phyloP scores from a whole-genome alignment of 2,888 invertebrate genomes.

The Alloplasta piceator region DNA sequence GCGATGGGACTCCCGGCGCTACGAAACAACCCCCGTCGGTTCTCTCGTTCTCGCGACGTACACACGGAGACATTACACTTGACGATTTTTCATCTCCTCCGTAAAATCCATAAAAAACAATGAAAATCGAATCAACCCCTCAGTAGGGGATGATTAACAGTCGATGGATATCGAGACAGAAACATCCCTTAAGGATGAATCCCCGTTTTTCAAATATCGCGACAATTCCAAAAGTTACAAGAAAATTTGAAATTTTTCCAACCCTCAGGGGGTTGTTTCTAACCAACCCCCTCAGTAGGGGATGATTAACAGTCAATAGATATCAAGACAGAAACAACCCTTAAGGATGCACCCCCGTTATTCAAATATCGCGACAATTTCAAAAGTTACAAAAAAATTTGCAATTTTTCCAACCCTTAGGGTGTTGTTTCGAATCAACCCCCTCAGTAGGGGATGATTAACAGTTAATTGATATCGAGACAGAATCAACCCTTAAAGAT shows the following conservation, averaged over 20 bases:
- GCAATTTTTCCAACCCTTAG: neutral
- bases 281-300: no score
- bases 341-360: neutral
- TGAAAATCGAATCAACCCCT: neutral
- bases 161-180: neutral
- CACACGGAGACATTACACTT: slow-evolving; percentile 62
- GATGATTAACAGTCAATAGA: neutral
- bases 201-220: neutral
- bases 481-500: no score
- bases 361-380: neutral
- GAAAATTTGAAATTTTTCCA: no score
- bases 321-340: no score
- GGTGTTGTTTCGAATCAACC: neutral
- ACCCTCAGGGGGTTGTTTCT: no score
- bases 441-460: neutral
- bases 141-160: neutral
- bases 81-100: slow-evolving; percentile 13
- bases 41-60: slow-evolving; percentile 18
- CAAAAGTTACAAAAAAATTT: neutral
- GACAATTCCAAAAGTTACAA: no score
- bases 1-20: slow-evolving; percentile 69
- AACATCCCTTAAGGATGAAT: no score
- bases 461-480: neutral
- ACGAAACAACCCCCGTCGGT: slow-evolving; percentile 59
- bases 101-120: neutral